Evolutionary conservation across 2,888 invertebrate species (phyloP).

Genomic region (Caenorhabditis angaria): DNA sequence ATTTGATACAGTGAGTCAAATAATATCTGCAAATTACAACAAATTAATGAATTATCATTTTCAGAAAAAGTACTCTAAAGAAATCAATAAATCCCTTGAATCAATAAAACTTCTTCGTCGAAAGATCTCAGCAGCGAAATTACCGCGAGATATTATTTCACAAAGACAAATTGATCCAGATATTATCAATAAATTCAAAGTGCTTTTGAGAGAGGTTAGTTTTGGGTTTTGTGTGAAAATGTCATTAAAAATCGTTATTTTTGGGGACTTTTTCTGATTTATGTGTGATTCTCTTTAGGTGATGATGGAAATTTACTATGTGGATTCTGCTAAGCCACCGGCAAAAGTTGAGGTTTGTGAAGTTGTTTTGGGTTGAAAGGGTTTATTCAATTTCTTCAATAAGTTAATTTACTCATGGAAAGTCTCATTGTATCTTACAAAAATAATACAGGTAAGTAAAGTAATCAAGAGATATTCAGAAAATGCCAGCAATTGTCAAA

Average conservation of each 20-base stretch:
- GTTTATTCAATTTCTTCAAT: background rate
- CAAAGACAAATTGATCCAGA: slow-evolving; percentile 23
- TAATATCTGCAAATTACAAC: background rate
- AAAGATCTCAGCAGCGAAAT: slow-evolving; percentile 14
- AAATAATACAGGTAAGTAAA: background rate
- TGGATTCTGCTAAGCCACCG: slow-evolving; percentile 10
- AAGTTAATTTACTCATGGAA: background rate
- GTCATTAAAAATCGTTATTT: too few species aligned
- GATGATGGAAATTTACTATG: slow-evolving; percentile 31
- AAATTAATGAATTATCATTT: background rate
- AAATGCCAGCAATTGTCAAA: background rate
- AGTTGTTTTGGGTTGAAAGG: background rate
- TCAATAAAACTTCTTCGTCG: slow-evolving; percentile 17
- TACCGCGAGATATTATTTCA: slow-evolving; percentile 24
- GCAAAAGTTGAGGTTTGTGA: slow-evolving; percentile 20
- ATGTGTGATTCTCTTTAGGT: slow-evolving; percentile 15
- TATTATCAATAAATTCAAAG: slow-evolving; percentile 28
- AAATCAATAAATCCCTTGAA: slow-evolving; percentile 16
- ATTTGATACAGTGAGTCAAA: slow-evolving; percentile 24
- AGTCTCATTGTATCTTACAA: too few species aligned
- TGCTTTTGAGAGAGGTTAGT: slow-evolving; percentile 27
- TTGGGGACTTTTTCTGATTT: background rate
- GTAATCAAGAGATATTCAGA: background rate
- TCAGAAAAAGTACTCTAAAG: background rate
- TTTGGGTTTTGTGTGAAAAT: background rate